Evolutionary conservation across 1,140 invertebrate genomes (phyloP).

Genomic region (Hylaeus volcanicus): DNA sequence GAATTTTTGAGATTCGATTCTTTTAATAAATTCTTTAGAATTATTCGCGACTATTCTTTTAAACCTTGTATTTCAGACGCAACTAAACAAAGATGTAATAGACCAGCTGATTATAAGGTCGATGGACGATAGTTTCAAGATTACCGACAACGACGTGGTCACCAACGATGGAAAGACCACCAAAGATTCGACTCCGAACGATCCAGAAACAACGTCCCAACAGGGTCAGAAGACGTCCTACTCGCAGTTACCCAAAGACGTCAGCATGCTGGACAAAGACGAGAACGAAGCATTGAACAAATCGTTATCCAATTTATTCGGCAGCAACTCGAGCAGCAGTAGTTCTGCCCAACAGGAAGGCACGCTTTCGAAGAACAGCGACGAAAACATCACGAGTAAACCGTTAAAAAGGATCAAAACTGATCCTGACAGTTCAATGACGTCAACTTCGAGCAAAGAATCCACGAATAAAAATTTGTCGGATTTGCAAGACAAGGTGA

Average conservation of each 20-base stretch:
- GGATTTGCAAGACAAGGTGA: neutral
- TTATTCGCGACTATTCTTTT: too few relatives aligned
- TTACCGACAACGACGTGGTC: neutral
- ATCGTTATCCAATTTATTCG: neutral
- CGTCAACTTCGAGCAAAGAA: neutral
- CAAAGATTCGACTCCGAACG: neutral
- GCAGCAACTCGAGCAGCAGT: neutral
- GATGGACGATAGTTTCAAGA: conserved; percentile 52
- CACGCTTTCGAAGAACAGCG: neutral
- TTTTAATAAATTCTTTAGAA: too few relatives aligned
- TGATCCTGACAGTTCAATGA: neutral
- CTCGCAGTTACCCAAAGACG: neutral
- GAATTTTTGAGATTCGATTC: too few relatives aligned
- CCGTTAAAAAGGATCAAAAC: neutral
- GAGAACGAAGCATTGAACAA: conserved; percentile 25
- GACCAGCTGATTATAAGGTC: conserved; percentile 71
- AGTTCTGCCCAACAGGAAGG: neutral
- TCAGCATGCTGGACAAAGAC: neutral
- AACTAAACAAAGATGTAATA: conserved; percentile 65
- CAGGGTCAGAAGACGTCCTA: neutral
- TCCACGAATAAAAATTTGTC: neutral
- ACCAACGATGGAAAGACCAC: neutral
- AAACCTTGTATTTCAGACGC: conserved; percentile 55
- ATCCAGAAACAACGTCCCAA: neutral
- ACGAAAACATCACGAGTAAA: neutral